A percentile compares a stretch with the other conserved stretches of the same genome.
Conservation (phyloP, 2,888 invertebrate genomes). For the Acrobasis repandana region DNA sequence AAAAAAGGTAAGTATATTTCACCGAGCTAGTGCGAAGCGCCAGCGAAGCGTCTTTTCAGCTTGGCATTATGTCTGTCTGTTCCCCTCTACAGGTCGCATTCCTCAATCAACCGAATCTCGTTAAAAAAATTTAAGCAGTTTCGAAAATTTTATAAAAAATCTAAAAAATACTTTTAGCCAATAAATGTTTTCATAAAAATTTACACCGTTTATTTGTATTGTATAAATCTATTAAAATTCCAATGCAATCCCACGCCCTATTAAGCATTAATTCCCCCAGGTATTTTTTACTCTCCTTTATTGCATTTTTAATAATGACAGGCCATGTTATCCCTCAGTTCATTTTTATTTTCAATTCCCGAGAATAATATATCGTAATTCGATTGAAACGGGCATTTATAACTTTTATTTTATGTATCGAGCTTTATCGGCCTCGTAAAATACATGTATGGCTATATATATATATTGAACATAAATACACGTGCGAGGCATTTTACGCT, state of each 20-base stretch:
- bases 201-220: background rate
- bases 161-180: background rate
- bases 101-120: too few relatives aligned
- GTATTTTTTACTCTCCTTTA: background rate
- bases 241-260: background rate
- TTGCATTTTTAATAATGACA: conserved; percentile 18
- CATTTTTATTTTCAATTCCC: conserved; percentile 5
- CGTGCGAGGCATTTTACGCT: background rate
- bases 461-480: background rate
- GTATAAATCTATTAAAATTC: background rate
- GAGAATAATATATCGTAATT: background rate
- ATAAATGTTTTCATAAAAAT: background rate
- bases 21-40: too few relatives aligned
- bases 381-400: background rate
- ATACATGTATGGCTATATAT: background rate
- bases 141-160: too few relatives aligned
- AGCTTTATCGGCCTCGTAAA: conserved; percentile 5
- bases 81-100: too few relatives aligned
- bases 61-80: too few relatives aligned
- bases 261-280: background rate
- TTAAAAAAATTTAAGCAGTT: too few relatives aligned
- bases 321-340: background rate
- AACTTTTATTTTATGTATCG: background rate
- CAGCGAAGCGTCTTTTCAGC: too few relatives aligned
- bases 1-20: background rate